Conservation (phyloP, 2,113 vertebrate species). For the Oxyura jamaicensis region DNA sequence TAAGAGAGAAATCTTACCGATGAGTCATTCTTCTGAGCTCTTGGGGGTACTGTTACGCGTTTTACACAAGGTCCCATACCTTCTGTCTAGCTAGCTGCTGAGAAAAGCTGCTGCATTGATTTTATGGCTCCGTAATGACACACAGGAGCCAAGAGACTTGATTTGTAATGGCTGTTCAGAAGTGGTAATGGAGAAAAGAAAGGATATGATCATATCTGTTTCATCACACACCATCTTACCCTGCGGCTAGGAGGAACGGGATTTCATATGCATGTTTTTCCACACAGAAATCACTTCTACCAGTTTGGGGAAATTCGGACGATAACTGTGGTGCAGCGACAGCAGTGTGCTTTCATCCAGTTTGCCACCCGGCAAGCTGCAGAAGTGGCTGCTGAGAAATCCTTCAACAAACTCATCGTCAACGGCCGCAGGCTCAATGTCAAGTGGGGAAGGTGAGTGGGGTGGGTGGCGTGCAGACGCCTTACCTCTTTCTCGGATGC, state of each 20-base stretch:
- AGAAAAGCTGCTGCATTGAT: background rate
- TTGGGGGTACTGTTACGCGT: background rate
- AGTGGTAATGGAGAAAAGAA: background rate
- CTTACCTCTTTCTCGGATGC: background rate
- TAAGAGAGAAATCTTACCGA: background rate
- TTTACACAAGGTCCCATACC: background rate
- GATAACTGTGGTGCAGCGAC: conserved; percentile 94
- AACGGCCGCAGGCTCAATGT: conserved; percentile 95
- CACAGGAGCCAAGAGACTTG: background rate
- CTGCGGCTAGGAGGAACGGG: background rate
- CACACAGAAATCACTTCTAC: conserved; percentile 92
- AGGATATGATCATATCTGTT: background rate
- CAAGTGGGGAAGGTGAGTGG: conserved; percentile 94
- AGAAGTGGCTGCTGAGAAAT: conserved; percentile 95
- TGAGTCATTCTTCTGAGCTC: conserved; percentile 2
- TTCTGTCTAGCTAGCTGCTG: background rate
- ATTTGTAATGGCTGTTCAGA: background rate
- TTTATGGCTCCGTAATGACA: background rate
- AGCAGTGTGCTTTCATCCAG: conserved; percentile 98
- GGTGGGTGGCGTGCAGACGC: background rate
- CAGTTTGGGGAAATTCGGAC: conserved; percentile 98
- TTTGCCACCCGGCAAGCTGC: conserved; percentile 93
- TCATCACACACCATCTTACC: background rate
- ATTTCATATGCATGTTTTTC: background rate
- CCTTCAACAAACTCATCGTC: conserved; percentile 98